Conservation (phyloP, 2,888 invertebrate species). For the Actias luna region DNA sequence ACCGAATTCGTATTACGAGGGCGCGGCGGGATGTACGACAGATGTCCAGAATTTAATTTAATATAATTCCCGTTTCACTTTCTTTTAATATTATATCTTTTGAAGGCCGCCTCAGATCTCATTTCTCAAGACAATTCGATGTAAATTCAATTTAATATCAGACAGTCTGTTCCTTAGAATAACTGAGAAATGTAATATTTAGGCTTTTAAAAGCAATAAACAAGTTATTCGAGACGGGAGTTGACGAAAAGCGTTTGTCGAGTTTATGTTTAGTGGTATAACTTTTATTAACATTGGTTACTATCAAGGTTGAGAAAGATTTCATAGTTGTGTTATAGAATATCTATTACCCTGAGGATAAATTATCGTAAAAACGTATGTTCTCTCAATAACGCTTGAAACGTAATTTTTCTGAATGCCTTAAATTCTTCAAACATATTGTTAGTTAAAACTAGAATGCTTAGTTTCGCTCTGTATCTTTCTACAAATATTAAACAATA, state of each 20-base stretch:
- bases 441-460: too few species aligned
- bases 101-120: slow-evolving; percentile 43
- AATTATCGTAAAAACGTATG: too few species aligned
- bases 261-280: slow-evolving; percentile 9
- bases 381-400: too few species aligned
- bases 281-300: neutral
- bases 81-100: slow-evolving; percentile 66
- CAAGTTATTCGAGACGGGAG: slow-evolving; percentile 40
- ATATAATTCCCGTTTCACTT: slow-evolving; percentile 62
- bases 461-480: too few species aligned
- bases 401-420: too few species aligned
- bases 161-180: slow-evolving; percentile 38
- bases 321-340: too few species aligned
- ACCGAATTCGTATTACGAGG: slow-evolving; percentile 53
- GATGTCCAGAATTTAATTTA: slow-evolving; percentile 75
- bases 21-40: slow-evolving; percentile 55
- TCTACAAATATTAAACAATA: too few species aligned
- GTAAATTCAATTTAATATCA: slow-evolving; percentile 60
- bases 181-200: slow-evolving; percentile 42
- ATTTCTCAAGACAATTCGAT: slow-evolving; percentile 53
- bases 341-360: too few species aligned
- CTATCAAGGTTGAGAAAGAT: neutral
- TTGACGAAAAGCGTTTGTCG: slow-evolving; percentile 17
- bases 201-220: slow-evolving; percentile 40
- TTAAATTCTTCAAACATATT: too few species aligned